A percentile compares a stretch with the other conserved stretches of the same genome.
phyloP scores from a whole-genome alignment of 2,888 invertebrate species.

The Heteropelma amictum region DNA sequence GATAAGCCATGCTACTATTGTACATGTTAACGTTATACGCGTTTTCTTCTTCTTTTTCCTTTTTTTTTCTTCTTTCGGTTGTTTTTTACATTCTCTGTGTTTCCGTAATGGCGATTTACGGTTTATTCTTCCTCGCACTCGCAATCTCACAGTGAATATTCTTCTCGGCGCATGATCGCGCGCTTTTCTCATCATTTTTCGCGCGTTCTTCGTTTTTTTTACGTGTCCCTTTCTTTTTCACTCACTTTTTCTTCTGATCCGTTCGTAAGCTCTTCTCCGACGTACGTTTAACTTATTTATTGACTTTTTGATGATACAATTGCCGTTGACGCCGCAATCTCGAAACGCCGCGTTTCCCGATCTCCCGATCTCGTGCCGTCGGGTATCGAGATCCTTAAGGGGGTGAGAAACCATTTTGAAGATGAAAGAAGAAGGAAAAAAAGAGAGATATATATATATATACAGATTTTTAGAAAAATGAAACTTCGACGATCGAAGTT shows the following conservation, averaged over 20 bases:
- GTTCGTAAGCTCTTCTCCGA: background rate
- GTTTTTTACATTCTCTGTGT: too few relatives aligned
- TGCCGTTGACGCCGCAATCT: conserved; percentile 13
- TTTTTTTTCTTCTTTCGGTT: background rate
- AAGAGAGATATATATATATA: background rate
- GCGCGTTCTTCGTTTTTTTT: background rate
- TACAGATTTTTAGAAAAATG: conserved; percentile 1
- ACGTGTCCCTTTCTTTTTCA: background rate
- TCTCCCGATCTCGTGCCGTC: background rate
- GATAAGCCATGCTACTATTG: conserved; percentile 24
- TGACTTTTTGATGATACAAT: background rate
- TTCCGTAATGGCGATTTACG: too few relatives aligned
- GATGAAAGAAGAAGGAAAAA: too few relatives aligned
- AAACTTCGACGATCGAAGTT: background rate
- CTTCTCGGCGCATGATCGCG: background rate
- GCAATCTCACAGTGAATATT: conserved; percentile 10
- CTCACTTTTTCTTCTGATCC: background rate
- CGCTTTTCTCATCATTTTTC: background rate
- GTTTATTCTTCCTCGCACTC: background rate
- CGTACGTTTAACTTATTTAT: background rate
- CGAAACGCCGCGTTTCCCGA: conserved; percentile 5
- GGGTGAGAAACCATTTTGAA: too few relatives aligned
- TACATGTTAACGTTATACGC: conserved; percentile 1
- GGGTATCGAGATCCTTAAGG: background rate
- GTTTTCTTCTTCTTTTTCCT: background rate